Conservation (phyloP, 2,888 invertebrate species). For the Pterobdella sp. region DNA sequence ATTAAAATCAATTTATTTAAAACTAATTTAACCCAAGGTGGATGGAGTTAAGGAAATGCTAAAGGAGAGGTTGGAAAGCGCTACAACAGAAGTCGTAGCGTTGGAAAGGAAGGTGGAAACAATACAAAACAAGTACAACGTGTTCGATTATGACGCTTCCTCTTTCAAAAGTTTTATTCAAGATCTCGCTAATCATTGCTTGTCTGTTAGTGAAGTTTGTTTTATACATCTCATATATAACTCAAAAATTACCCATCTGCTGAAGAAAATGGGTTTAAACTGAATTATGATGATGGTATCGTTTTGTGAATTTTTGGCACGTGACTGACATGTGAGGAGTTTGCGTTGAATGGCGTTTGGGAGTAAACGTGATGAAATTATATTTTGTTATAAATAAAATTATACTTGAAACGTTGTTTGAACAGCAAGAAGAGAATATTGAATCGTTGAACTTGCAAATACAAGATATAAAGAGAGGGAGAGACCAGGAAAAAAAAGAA, state of each 20-base stretch:
- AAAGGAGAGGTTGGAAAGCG: neutral
- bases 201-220: neutral
- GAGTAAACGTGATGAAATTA: no score
- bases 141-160: neutral
- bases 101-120: slow-evolving; percentile 4
- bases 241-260: no score
- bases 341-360: neutral
- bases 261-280: no score
- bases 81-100: neutral
- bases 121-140: neutral
- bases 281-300: neutral
- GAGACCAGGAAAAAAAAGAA: slow-evolving; percentile 21
- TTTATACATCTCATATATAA: no score
- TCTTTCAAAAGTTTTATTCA: neutral
- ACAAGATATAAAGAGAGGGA: neutral
- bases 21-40: neutral
- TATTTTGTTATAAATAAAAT: neutral
- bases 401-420: neutral
- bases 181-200: neutral
- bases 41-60: neutral
- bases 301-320: no score
- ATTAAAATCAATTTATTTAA: no score
- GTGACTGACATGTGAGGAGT: no score
- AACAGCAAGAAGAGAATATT: slow-evolving; percentile 24
- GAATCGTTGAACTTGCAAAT: slow-evolving; percentile 15